Base-by-base conservation (phyloP, 2,113 vertebrate species). In the Agapornis roseicollis region DNA sequence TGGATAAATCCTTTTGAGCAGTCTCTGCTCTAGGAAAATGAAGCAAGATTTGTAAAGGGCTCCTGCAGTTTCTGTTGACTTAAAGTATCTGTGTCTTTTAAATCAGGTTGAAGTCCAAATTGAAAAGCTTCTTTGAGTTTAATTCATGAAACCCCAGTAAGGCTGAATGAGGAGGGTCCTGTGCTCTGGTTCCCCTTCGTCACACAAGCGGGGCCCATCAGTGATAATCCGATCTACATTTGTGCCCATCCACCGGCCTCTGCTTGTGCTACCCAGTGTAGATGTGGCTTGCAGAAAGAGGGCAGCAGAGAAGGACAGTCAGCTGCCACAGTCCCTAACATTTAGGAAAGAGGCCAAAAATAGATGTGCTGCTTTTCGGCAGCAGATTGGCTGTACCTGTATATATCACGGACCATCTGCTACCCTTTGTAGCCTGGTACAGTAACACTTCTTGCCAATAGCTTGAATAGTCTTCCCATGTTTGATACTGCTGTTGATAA, bases 241-340 rank as follows among this genome's bases (percentile, higher is more conserved):
- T 72, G 29, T 42, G 58, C 23, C 37, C 9, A 2, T 63, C 47
- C 8, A 15, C 13, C 37, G 33, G 72, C 24, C 28, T 44, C 55
- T 90, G 63, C 52, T 85, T 1, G 0, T 39, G 44, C 17, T 79
- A 5, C 46, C 28, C 29, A 10, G 0, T 29, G 5, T 5, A 37
- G 56, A 35, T 39, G 31, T 23, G 31, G 39, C 61, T 60, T 50
- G 47, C 68, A 82, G 64, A 47, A 73, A 50, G 70, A 71, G 50
- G 37, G 17, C 39, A 39, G 23, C 50, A 73, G 61, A 61, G n/a
- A 37, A 79, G 16, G 47, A 25, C 0, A 1, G 27, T 55, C 60
- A 20, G 15, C 31, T 85, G 68, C 50, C 35, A 17, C 37, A 47
- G 12, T 73, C 24, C 10, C 58, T 72, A 4, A 5, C 41, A 20